These are phyloP conservation scores for Alethe castanea DNA, from an alignment of 2,113 vertebrate species.

Conservation along the genomic window DNA sequence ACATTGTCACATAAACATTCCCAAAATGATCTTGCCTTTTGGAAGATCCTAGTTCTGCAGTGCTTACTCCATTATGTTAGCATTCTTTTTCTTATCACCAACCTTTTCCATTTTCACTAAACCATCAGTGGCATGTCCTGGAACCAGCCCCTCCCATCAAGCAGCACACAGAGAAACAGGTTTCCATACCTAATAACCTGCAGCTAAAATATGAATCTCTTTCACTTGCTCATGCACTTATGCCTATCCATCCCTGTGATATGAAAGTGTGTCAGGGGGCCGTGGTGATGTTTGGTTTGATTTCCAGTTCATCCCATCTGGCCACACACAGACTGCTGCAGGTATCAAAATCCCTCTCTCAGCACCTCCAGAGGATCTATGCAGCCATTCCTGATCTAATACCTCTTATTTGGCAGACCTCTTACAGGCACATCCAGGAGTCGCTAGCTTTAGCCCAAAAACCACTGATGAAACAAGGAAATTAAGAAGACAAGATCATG, in stretches of 20 bases:
- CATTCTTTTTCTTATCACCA: not conserved
- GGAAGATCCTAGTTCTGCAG: not conserved
- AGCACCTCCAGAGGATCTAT: not conserved
- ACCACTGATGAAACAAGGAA: not conserved
- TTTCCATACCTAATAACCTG: not conserved
- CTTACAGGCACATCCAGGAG: not conserved
- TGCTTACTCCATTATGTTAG: not conserved
- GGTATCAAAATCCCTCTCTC: not conserved
- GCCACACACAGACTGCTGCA: not conserved
- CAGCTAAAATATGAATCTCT: not conserved
- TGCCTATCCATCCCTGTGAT: not conserved
- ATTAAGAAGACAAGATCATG: not conserved
- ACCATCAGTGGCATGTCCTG: not conserved
- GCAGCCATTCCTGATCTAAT: not conserved
- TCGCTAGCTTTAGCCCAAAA: not conserved
- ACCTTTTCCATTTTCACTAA: not conserved
- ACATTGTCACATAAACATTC: not conserved
- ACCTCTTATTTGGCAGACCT: not conserved
- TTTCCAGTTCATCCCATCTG: not conserved
- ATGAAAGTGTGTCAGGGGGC: accelerated
- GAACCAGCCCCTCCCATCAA: not conserved
- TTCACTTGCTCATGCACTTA: not conserved
- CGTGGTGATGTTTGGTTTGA: not conserved
- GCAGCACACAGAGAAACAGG: not conserved
- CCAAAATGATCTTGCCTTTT: not conserved